phyloP scores from a whole-genome alignment of 1,140 invertebrate species.

The Drosophila mojavensis region DNA sequence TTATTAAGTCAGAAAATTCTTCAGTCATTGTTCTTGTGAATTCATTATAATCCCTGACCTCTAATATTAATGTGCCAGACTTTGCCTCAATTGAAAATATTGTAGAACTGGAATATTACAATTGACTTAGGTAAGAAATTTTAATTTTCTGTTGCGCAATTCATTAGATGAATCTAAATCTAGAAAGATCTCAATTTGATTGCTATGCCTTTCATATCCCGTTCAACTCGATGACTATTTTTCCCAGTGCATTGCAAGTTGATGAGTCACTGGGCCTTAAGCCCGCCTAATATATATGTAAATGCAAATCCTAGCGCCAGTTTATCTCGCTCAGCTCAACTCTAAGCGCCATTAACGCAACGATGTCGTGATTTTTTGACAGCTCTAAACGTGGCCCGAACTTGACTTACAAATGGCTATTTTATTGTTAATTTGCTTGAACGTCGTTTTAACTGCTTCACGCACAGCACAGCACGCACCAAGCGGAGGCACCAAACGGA shows the following conservation, averaged over 20 bases:
- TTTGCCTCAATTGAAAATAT: too few relatives aligned
- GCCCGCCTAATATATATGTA: slow-evolving; percentile 66
- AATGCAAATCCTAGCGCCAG: slow-evolving; percentile 53
- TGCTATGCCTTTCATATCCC: too few relatives aligned
- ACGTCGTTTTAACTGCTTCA: slow-evolving; percentile 72
- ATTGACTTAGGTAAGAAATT: too few relatives aligned
- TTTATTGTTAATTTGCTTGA: slow-evolving; percentile 70
- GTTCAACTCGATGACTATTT: background rate
- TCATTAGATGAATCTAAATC: too few relatives aligned
- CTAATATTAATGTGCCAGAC: too few relatives aligned
- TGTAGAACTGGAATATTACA: too few relatives aligned
- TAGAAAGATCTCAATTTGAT: too few relatives aligned
- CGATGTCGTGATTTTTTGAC: slow-evolving; percentile 72
- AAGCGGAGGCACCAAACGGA: slow-evolving; percentile 10
- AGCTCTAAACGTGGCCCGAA: slow-evolving; percentile 49
- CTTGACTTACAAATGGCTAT: slow-evolving; percentile 65
- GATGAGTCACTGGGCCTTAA: slow-evolving; percentile 38
- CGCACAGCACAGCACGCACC: slow-evolving; percentile 45
- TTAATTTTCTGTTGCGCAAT: too few relatives aligned
- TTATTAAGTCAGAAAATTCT: too few relatives aligned
- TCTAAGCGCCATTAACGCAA: slow-evolving; percentile 55
- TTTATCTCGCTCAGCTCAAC: slow-evolving; percentile 48
- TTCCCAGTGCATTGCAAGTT: background rate
- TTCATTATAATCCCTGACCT: too few relatives aligned
- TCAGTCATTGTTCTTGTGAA: too few relatives aligned